A percentile compares a stretch with the other conserved stretches of the same genome.
Evolutionary conservation across 2,888 invertebrate genomes (phyloP).

Genomic region (Clepsis dumicolana): DNA sequence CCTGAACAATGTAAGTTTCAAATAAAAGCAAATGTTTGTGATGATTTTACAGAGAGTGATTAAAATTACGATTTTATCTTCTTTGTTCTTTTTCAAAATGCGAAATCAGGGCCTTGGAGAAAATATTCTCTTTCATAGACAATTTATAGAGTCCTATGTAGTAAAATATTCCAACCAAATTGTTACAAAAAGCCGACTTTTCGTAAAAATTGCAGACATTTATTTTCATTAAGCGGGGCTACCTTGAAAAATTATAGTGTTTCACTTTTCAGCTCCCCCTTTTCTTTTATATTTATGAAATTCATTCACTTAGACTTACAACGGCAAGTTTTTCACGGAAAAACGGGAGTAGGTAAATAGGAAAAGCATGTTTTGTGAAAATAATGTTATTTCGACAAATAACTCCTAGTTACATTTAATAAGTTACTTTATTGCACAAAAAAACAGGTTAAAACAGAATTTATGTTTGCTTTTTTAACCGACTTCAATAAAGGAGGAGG

Average conservation of each 20-base stretch:
- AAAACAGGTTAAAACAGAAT: no score
- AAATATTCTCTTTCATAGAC: neutral
- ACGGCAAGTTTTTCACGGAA: slow-evolving; percentile 21
- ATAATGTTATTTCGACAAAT: neutral
- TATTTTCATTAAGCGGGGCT: slow-evolving; percentile 28
- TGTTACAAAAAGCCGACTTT: slow-evolving; percentile 3
- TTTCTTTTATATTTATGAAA: slow-evolving; percentile 33
- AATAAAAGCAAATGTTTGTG: neutral
- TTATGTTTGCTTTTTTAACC: no score
- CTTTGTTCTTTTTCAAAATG: neutral
- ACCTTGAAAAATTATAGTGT: slow-evolving; percentile 38
- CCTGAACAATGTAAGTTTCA: neutral
- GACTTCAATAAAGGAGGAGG: no score
- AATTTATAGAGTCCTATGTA: neutral
- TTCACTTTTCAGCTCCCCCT: slow-evolving; percentile 20
- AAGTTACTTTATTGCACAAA: no score
- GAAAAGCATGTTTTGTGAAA: slow-evolving; percentile 5
- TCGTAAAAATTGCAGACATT: slow-evolving; percentile 31
- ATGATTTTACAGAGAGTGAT: no score
- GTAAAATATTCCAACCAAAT: slow-evolving; percentile 7
- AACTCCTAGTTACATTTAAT: neutral
- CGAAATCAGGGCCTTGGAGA: neutral
- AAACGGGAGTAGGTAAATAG: neutral
- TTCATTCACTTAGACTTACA: slow-evolving; percentile 22
- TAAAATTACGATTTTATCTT: no score